phyloP scores from a whole-genome alignment of 2,797 vertebrate species.

The Aratinga solstitialis region DNA sequence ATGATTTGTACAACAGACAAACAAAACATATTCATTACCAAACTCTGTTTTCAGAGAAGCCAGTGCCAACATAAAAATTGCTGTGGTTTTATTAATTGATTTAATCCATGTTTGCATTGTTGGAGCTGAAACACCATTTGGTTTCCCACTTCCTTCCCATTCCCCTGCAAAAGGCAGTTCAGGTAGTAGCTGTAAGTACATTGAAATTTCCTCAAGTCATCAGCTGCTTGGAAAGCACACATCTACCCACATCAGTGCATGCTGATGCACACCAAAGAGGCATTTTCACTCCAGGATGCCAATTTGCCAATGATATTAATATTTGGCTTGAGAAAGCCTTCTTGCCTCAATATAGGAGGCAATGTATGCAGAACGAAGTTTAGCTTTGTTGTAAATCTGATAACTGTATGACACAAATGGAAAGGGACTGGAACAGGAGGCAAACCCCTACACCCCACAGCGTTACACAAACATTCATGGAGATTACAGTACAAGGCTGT shows the following conservation, averaged over 20 bases:
- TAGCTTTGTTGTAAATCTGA: not conserved
- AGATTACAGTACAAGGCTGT: not conserved
- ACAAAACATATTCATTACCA: not conserved
- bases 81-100: not conserved
- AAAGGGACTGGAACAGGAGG: not conserved
- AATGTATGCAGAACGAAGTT: not conserved
- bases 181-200: not conserved
- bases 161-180: not conserved
- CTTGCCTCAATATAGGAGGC: not conserved
- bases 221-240: not conserved
- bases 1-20: not conserved
- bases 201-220: not conserved
- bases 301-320: not conserved
- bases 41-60: not conserved
- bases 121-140: not conserved
- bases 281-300: not conserved
- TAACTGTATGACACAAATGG: not conserved
- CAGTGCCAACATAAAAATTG: not conserved
- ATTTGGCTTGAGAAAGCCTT: not conserved
- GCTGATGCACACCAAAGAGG: not conserved
- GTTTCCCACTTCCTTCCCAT: not conserved
- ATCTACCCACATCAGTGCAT: not conserved
- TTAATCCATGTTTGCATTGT: not conserved
- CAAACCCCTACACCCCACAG: not conserved
- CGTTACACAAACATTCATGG: not conserved